These are phyloP conservation scores for Apogon talboti DNA, from an alignment of 2,797 vertebrate genomes.

Conservation along the genomic window DNA sequence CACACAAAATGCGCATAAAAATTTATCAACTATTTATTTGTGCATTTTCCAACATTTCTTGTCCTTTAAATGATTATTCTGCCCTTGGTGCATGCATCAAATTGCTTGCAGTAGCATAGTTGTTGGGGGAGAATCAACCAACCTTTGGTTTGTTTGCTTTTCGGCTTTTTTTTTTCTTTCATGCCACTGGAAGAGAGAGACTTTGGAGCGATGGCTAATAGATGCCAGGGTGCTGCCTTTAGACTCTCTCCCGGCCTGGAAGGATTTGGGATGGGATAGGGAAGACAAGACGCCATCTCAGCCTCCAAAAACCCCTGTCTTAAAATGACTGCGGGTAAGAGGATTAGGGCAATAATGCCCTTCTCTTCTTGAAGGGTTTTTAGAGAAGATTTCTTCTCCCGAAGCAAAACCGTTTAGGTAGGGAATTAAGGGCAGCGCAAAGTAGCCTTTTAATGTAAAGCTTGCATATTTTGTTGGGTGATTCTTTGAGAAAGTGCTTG, in stretches of 20 bases:
- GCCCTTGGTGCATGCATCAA: slow-evolving; percentile 24
- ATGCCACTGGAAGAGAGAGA: slow-evolving; percentile 77
- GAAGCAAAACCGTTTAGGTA: slow-evolving; percentile 98
- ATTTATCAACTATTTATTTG: background rate
- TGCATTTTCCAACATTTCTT: background rate
- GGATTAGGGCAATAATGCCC: slow-evolving; percentile 99
- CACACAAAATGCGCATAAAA: background rate
- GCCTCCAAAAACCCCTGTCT: slow-evolving; percentile 92
- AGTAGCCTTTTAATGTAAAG: slow-evolving; percentile 95
- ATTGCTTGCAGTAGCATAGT: slow-evolving; percentile 19
- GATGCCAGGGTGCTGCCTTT: slow-evolving; percentile 85
- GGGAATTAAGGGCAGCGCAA: slow-evolving; percentile 96
- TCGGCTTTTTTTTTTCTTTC: slow-evolving; percentile 81
- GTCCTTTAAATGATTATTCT: background rate
- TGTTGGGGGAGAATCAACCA: slow-evolving; percentile 58
- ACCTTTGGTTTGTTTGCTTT: slow-evolving; percentile 87
- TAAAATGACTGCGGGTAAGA: slow-evolving; percentile 98
- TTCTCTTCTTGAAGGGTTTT: slow-evolving; percentile 94
- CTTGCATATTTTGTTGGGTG: slow-evolving; percentile 88
- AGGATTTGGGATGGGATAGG: slow-evolving; percentile 92
- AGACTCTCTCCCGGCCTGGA: slow-evolving; percentile 86
- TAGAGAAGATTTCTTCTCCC: slow-evolving; percentile 99
- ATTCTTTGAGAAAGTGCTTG: slow-evolving; percentile 76
- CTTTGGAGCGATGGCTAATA: slow-evolving; percentile 84
- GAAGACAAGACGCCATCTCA: slow-evolving; percentile 93